Evolutionary conservation across 2,888 invertebrate species (phyloP), one percentile per base, ranked within the genome.

Genomic region (Pimpla rufipes): DNA sequence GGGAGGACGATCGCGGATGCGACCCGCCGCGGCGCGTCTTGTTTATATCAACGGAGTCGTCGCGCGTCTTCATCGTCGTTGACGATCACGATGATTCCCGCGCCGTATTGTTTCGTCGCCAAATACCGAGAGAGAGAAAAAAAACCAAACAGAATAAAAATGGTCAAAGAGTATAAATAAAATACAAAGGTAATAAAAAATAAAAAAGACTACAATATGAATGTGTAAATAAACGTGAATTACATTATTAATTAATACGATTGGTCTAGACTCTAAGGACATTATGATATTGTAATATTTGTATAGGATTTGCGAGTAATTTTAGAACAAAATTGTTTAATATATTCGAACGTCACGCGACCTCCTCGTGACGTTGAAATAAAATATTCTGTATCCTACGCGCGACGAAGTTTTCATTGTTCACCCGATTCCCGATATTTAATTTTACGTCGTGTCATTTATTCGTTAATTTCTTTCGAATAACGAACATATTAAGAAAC

Each of bases 261-360:
- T 83, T 79, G 37, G 45, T 74, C 42, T 84, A 77, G 71, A 10
- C 4, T 71, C 10, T 84, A 81, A 84, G 78, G 40, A 83, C 13
- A 85, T 86, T 85, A 86, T 77, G 87, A 87, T 89, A 90, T 87
- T 91, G 89, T 90, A 90, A 90, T 90, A 90, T 90, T 90, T 90
- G 90, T 90, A 91, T 91, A 91, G 91, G 86, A 89, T 88, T 90
- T 90, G 89, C 88, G 88, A 90, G 86, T 91, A 88, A 89, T 90
- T 90, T 90, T 90, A 91, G 90, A 62, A 62, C 18, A 71, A 87
- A 81, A 88, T 87, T 89, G 89, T 89, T 90, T 89, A 88, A 87
- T 86, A 89, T 89, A 89, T 89, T 90, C 87, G 84, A 88, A 85
- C 90, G 88, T 88, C 87, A 82, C 88, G 88, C 78, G 87, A 87